Conservation (phyloP, 2,113 vertebrate genomes). For the Amia ocellicauda region DNA sequence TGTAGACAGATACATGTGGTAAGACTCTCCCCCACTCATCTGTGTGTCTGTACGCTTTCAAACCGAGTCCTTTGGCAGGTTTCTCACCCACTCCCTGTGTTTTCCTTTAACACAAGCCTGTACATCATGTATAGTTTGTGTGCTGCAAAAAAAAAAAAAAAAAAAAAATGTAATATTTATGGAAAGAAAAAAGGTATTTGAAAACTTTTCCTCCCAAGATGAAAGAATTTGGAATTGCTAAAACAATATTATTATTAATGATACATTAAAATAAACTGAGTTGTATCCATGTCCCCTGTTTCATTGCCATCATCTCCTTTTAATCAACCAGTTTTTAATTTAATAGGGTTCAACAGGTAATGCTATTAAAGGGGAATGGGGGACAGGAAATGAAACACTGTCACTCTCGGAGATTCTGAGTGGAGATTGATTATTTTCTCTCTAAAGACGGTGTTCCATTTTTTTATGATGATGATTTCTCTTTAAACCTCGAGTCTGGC, state of each 20-base stretch:
- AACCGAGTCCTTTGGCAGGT: too few relatives aligned
- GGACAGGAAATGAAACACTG: slow-evolving; percentile 73
- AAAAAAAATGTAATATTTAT: too few relatives aligned
- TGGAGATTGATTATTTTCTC: slow-evolving; percentile 33
- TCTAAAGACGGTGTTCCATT: slow-evolving; percentile 7
- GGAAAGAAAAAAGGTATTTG: too few relatives aligned
- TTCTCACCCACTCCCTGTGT: too few relatives aligned
- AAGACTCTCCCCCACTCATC: too few relatives aligned
- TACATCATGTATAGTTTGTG: too few relatives aligned
- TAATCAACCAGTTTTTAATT: slow-evolving; percentile 64
- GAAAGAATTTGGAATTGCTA: neutral
- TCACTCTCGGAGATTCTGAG: slow-evolving; percentile 55
- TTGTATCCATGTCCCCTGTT: slow-evolving; percentile 26
- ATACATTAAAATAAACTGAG: slow-evolving; percentile 65
- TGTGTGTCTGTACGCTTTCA: too few relatives aligned
- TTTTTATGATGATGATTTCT: slow-evolving; percentile 17
- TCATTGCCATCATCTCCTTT: slow-evolving; percentile 51
- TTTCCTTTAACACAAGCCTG: too few relatives aligned
- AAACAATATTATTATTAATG: slow-evolving; percentile 26
- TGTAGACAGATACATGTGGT: too few relatives aligned
- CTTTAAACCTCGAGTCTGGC: slow-evolving; percentile 23
- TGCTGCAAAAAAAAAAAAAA: too few relatives aligned
- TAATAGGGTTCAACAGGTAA: slow-evolving; percentile 71
- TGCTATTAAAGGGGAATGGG: slow-evolving; percentile 65
- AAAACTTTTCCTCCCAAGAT: too few relatives aligned